phyloP scores from a whole-genome alignment of 2,888 invertebrate genomes.

The Tolmerus cingulatus region DNA sequence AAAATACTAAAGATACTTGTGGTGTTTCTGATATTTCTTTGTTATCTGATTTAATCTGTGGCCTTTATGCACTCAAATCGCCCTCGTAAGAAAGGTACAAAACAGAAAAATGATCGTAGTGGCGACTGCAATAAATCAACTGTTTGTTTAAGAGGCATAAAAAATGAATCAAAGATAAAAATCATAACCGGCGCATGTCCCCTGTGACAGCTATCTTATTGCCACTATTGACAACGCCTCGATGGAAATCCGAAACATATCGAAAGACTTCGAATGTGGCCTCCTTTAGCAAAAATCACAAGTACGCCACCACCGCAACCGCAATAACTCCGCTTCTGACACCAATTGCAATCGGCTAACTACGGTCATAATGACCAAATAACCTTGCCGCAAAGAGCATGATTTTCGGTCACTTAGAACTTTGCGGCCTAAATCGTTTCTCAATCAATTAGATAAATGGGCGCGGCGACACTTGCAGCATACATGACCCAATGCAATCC shows the following conservation, averaged over 20 bases:
- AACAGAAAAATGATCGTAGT: background rate
- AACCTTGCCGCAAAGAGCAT: background rate
- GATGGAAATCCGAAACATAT: background rate
- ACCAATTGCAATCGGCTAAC: background rate
- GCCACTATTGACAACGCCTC: background rate
- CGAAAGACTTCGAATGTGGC: background rate
- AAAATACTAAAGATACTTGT: too few relatives aligned
- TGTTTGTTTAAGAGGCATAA: background rate
- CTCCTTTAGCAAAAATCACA: background rate
- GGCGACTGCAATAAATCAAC: background rate
- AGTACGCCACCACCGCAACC: background rate
- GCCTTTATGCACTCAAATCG: background rate
- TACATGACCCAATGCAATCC: background rate
- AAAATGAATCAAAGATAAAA: background rate
- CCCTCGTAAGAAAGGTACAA: background rate
- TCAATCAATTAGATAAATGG: background rate
- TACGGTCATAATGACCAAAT: background rate
- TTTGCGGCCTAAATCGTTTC: background rate
- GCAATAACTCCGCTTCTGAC: background rate
- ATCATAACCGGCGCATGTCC: background rate
- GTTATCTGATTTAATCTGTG: background rate
- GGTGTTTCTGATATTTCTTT: background rate
- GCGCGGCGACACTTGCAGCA: background rate
- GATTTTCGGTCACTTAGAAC: conserved; percentile 14
- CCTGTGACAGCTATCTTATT: background rate